Evolutionary conservation across 2,797 vertebrate genomes (phyloP).

Genomic region (Oreochromis grahami): DNA sequence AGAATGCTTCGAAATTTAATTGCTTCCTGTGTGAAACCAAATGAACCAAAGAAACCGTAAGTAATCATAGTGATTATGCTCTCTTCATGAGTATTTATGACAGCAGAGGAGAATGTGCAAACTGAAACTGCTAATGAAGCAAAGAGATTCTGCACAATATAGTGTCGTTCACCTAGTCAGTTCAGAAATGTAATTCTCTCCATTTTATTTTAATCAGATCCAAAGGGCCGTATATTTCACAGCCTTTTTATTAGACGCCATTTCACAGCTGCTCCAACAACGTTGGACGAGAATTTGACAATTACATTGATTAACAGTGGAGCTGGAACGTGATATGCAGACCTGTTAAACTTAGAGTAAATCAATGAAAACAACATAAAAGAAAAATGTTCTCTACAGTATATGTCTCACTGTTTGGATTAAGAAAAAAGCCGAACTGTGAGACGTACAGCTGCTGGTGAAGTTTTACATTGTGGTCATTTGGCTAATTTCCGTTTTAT

Average conservation of each 20-base stretch:
- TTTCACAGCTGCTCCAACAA: not conserved
- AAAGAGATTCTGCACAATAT: not conserved
- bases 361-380: not conserved
- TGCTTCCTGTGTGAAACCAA: not conserved
- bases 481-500: not conserved
- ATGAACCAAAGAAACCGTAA: not conserved
- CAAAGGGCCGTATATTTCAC: not conserved
- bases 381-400: not conserved
- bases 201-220: not conserved
- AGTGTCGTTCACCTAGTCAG: not conserved
- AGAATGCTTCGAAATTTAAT: not conserved
- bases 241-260: not conserved
- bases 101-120: not conserved
- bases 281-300: not conserved
- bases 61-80: not conserved
- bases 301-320: not conserved
- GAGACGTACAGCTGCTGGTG: not conserved
- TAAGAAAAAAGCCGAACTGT: not conserved
- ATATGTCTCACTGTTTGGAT: not conserved
- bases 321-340: not conserved
- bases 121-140: not conserved
- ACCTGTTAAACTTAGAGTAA: not conserved
- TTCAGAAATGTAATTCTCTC: not conserved
- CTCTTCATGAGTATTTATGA: not conserved
- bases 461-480: not conserved